phyloP scores from a whole-genome alignment of 2,113 vertebrate genomes.

The Pterophyllum scalare region DNA sequence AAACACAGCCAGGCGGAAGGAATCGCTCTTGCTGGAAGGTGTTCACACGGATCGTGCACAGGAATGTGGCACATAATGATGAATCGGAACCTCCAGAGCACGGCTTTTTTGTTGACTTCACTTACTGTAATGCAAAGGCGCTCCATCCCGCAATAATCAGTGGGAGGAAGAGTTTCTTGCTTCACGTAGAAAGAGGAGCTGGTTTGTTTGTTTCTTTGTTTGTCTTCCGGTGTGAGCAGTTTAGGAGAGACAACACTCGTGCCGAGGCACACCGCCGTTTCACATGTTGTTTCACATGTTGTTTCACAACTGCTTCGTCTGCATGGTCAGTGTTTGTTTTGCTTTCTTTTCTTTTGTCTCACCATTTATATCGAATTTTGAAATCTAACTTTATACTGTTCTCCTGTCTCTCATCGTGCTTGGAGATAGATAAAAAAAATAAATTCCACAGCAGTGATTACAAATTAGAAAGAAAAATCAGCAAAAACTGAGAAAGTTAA shows the following conservation, averaged over 20 bases:
- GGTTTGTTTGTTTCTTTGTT: background rate
- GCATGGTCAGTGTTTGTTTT: background rate
- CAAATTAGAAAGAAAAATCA: background rate
- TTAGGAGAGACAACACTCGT: background rate
- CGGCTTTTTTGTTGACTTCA: conserved; percentile 16
- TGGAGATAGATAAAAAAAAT: background rate
- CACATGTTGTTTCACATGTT: conserved; percentile 16
- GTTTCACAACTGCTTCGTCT: background rate
- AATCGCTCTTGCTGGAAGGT: conserved; percentile 62
- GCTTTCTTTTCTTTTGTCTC: background rate
- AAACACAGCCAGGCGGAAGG: conserved; percentile 68
- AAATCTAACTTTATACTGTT: background rate
- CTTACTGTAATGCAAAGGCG: conserved; percentile 34
- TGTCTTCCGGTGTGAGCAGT: conserved; percentile 34
- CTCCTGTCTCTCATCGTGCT: background rate
- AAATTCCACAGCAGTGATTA: background rate
- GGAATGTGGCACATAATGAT: conserved; percentile 69
- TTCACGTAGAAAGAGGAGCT: background rate
- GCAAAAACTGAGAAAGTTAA: background rate
- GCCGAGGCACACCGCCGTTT: conserved; percentile 26
- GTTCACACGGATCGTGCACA: conserved; percentile 59
- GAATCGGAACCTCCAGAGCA: conserved; percentile 35
- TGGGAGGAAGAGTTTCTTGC: conserved; percentile 6
- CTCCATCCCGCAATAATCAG: background rate
- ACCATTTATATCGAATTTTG: background rate